These are phyloP conservation scores for Spodoptera litura DNA, from an alignment of 1,140 invertebrate species.

Conservation along the genomic window DNA sequence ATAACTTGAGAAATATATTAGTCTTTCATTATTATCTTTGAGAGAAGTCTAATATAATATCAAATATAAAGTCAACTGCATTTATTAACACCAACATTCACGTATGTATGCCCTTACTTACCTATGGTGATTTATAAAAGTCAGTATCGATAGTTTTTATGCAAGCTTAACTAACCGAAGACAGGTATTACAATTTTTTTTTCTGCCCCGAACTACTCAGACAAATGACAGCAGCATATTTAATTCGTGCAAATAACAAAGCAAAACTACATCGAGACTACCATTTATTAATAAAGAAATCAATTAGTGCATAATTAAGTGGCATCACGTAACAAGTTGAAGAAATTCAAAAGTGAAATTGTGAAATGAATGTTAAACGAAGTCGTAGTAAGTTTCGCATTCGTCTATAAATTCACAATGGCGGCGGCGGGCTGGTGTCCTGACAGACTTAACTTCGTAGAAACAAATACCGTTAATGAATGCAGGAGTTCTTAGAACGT, in stretches of 20 bases:
- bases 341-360: constrained; percentile 45
- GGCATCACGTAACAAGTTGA: constrained; percentile 39
- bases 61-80: too few species aligned
- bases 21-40: too few species aligned
- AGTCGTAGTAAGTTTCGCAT: constrained; percentile 19
- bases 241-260: not conserved
- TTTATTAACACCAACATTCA: too few species aligned
- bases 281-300: constrained; percentile 21
- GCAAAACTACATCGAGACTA: not conserved
- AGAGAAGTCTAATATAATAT: too few species aligned
- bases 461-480: constrained; percentile 40
- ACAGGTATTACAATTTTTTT: too few species aligned
- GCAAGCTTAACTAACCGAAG: too few species aligned
- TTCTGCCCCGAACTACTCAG: not conserved
- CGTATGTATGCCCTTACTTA: too few species aligned
- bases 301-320: constrained; percentile 37
- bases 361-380: constrained; percentile 37
- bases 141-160: too few species aligned
- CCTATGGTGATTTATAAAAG: too few species aligned
- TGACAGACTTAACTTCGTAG: constrained; percentile 11
- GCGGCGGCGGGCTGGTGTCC: not conserved
- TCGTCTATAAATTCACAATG: constrained; percentile 42
- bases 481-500: constrained; percentile 20
- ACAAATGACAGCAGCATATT: not conserved
- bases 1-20: too few species aligned